phyloP scores from a whole-genome alignment of 64 coral and sea anemone species.

The Porites lutea region DNA sequence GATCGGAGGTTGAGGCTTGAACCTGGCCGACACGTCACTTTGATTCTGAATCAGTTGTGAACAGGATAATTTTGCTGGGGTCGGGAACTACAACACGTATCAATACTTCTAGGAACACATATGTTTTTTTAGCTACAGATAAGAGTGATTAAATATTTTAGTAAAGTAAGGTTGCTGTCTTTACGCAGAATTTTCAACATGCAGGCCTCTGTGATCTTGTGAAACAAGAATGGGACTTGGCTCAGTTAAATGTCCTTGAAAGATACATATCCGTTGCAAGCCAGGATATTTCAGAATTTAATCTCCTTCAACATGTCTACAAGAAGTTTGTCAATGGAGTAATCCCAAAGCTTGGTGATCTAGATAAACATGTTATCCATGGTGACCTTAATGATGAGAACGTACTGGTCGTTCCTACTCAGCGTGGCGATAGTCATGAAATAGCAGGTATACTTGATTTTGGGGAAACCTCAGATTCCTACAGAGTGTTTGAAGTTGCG shows the following conservation, averaged over 20 bases:
- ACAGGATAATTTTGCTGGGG: no score
- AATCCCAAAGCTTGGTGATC: slow-evolving; percentile 12
- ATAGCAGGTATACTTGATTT: slow-evolving; percentile 61
- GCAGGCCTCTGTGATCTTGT: not conserved
- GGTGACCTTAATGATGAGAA: slow-evolving; percentile 67
- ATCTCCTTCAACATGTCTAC: not conserved
- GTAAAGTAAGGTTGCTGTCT: not conserved
- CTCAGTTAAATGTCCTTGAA: slow-evolving; percentile 11
- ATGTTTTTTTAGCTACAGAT: no score
- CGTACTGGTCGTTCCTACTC: slow-evolving; percentile 38
- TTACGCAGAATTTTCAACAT: slow-evolving; percentile 18
- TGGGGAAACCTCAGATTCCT: slow-evolving; percentile 48
- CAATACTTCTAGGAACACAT: no score
- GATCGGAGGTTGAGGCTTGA: no score
- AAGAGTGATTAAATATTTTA: not conserved
- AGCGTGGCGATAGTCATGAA: not conserved
- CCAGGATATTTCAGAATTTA: not conserved
- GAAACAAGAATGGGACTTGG: slow-evolving; percentile 27
- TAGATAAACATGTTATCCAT: slow-evolving; percentile 63
- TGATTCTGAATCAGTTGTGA: no score
- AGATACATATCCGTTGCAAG: not conserved
- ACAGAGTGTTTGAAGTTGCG: slow-evolving; percentile 63
- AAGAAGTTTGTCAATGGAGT: slow-evolving; percentile 11
- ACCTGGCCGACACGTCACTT: no score
- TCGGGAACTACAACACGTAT: no score